Evolutionary conservation across 53 echinoderm and acorn worm species (phyloP).

Genomic region (Actinopyga echinites): DNA sequence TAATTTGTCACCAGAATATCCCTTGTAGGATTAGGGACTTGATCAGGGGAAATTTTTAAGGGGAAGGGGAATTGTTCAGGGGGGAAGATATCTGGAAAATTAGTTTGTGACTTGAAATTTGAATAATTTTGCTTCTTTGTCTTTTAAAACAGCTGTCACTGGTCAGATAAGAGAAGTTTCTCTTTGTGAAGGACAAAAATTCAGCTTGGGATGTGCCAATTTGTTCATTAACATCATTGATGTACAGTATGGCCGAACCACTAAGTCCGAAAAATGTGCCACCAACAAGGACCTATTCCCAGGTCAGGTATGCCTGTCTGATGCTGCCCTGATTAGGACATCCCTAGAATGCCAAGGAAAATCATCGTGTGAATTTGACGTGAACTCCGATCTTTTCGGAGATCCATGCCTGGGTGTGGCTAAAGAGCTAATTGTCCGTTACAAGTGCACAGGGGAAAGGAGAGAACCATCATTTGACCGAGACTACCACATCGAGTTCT

Average conservation of each 20-base stretch:
- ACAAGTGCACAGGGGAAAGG: not conserved
- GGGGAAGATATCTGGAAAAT: too few relatives aligned
- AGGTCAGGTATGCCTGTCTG: not conserved
- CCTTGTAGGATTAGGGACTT: too few relatives aligned
- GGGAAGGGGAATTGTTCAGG: too few relatives aligned
- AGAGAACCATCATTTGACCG: not conserved
- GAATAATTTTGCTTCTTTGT: too few relatives aligned
- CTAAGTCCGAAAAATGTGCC: not conserved
- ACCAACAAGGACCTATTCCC: slow-evolving; percentile 2
- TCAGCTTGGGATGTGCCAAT: slow-evolving; percentile 16
- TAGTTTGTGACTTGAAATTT: too few relatives aligned
- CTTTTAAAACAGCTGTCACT: not conserved
- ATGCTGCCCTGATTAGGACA: not conserved
- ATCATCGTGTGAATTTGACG: not conserved
- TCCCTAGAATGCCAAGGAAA: not conserved
- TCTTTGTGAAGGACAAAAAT: slow-evolving; percentile 22
- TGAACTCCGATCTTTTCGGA: slow-evolving; percentile 12
- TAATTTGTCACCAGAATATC: too few relatives aligned
- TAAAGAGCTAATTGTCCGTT: slow-evolving; percentile 18
- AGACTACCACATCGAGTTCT: not conserved
- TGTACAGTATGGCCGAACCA: slow-evolving; percentile 7
- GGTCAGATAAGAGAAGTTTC: not conserved
- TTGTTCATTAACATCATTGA: not conserved
- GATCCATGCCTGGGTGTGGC: slow-evolving; percentile 17
- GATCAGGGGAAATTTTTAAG: too few relatives aligned